Evolutionary conservation across 2,113 vertebrate species (phyloP), one percentile per base, ranked within the genome.

Genomic region (Anguilla rostrata): DNA sequence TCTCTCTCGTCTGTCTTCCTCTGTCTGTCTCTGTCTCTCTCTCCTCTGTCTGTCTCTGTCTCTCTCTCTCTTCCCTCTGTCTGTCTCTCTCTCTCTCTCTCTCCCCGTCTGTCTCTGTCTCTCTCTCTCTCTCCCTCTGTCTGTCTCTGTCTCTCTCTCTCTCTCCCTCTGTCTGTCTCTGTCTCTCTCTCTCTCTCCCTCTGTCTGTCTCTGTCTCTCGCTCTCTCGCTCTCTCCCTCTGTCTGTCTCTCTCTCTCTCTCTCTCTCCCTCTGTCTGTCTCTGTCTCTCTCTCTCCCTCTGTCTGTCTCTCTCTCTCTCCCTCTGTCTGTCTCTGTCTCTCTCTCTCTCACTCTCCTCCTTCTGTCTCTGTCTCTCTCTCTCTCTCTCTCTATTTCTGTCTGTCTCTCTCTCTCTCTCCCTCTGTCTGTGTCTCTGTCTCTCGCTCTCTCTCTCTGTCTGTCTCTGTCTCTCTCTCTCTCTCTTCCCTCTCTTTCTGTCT

Each of bases 341-440:
- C n/a, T n/a, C n/a, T n/a, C n/a, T n/a, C n/a, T n/a, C n/a, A n/a
- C n/a, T n/a, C n/a, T n/a, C n/a, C n/a, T n/a, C n/a, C n/a, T n/a
- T n/a, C n/a, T n/a, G n/a, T n/a, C n/a, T n/a, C n/a, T n/a, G n/a
- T n/a, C n/a, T n/a, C 60, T 29, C 22, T 78, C 26, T 78, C 9
- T 71, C 20, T 75, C 63, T 90, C 94, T 95, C 43, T 46, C n/a
- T n/a, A n/a, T n/a, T n/a, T n/a, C 20, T 71, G 8, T n/a, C 7
- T 91, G 89, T 75, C 63, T 90, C 94, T 95, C 43, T 46, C 43
- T 46, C 43, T 95, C 91, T 86, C 95, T 94, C 95, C 57, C n/a
- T n/a, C n/a, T n/a, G n/a, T n/a, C n/a, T n/a, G n/a, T n/a, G n/a
- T n/a, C n/a, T n/a, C n/a, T n/a, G n/a, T n/a, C n/a, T n/a, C n/a